A percentile compares a stretch with the other conserved stretches of the same genome.
Evolutionary conservation across 1,140 invertebrate genomes (phyloP).

Genomic region (Ceratina japonica): DNA sequence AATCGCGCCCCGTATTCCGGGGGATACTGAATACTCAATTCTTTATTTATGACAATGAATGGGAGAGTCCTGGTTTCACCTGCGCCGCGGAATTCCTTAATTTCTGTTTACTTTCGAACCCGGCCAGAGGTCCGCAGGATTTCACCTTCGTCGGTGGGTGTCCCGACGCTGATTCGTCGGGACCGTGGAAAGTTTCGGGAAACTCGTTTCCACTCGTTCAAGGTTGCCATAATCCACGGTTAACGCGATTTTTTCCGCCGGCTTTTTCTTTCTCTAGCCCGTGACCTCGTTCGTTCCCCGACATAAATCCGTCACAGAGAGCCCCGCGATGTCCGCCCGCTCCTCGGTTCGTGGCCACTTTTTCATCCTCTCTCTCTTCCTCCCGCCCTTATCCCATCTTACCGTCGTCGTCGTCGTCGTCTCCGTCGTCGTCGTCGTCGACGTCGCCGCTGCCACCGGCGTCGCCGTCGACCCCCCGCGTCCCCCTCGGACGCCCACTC

Average conservation of each 20-base stretch:
- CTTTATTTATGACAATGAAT: neutral
- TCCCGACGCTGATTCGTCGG: neutral
- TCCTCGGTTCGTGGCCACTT: slow-evolving; percentile 59
- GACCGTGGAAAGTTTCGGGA: slow-evolving; percentile 29
- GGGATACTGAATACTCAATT: neutral
- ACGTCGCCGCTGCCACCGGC: slow-evolving; percentile 22
- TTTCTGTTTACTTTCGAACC: too few species aligned
- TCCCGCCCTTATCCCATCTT: slow-evolving; percentile 9
- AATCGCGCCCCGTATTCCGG: neutral
- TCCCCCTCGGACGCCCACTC: slow-evolving; percentile 38
- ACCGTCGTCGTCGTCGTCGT: neutral
- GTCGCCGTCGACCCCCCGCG: neutral
- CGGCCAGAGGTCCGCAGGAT: too few species aligned
- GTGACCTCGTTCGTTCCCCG: slow-evolving; percentile 64
- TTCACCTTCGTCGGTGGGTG: too few species aligned
- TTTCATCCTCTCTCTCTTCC: slow-evolving; percentile 41
- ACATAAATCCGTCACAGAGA: slow-evolving; percentile 63
- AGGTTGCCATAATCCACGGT: slow-evolving; percentile 57
- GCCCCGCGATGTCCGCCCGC: slow-evolving; percentile 56
- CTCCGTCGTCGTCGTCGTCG: slow-evolving; percentile 4
- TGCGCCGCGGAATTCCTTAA: too few species aligned
- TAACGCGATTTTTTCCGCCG: slow-evolving; percentile 39
- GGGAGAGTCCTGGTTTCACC: too few species aligned
- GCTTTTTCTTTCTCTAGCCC: slow-evolving; percentile 60
- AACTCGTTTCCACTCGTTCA: slow-evolving; percentile 39